Percentiles rank a stretch among this genome's conserved stretches.
Conservation (phyloP, 2,797 vertebrate genomes). For the Menidia menidia region DNA sequence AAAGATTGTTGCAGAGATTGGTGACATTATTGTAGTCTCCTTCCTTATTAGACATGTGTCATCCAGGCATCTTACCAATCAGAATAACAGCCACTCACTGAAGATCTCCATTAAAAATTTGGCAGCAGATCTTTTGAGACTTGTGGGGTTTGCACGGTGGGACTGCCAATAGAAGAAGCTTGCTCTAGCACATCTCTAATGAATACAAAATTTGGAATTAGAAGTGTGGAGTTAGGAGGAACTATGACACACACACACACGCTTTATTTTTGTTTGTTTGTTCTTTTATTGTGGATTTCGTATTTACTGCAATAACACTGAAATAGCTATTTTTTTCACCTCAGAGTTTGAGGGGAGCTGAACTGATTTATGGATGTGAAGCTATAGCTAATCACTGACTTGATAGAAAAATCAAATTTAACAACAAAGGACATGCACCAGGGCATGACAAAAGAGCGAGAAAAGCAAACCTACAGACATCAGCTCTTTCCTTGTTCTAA, state of each 20-base stretch:
- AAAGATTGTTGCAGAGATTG: neutral
- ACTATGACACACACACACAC: too few relatives aligned
- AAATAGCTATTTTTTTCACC: neutral
- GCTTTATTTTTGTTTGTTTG: neutral
- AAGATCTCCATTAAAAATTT: neutral
- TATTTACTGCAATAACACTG: neutral
- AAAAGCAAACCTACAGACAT: neutral
- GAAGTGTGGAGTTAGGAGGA: neutral
- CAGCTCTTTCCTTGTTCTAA: neutral
- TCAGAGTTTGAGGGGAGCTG: neutral
- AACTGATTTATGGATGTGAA: neutral
- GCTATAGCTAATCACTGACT: neutral
- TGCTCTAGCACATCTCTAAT: neutral
- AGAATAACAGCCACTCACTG: neutral
- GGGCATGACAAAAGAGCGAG: neutral
- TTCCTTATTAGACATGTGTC: neutral
- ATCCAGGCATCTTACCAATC: neutral
- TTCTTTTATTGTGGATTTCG: neutral
- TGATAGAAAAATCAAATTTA: neutral
- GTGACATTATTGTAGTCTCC: neutral
- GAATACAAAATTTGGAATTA: neutral
- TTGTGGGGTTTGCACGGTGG: neutral
- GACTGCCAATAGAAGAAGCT: neutral
- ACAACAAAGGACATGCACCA: neutral
- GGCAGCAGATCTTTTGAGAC: neutral